Evolutionary conservation across 2,888 invertebrate genomes (phyloP).

Genomic region (Loripinus fragilis): DNA sequence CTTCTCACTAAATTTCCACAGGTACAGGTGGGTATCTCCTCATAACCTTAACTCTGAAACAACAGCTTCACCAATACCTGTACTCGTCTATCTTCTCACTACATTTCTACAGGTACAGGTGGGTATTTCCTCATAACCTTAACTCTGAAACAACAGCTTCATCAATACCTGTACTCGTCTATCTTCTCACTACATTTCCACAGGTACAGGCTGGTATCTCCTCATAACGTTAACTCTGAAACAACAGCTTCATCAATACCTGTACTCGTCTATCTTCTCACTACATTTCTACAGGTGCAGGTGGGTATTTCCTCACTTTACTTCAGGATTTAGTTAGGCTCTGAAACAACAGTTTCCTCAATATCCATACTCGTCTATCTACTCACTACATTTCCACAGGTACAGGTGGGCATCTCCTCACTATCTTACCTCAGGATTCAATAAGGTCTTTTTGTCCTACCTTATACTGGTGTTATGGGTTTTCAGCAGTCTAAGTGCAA

Average conservation of each 20-base stretch:
- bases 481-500: no score
- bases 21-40: neutral
- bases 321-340: no score
- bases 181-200: constrained; percentile 57
- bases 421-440: constrained; percentile 67
- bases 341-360: constrained; percentile 69
- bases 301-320: no score
- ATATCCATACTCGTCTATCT: constrained; percentile 66
- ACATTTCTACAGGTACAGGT: no score
- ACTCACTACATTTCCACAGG: constrained; percentile 53
- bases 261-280: constrained; percentile 63
- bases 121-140: no score
- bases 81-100: no score
- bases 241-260: constrained; percentile 70
- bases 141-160: constrained; percentile 71
- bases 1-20: neutral
- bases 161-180: constrained; percentile 66
- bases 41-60: no score
- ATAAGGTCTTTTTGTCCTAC: no score
- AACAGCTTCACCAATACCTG: constrained; percentile 69
- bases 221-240: constrained; percentile 69
- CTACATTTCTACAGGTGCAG: constrained; percentile 58
- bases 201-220: constrained; percentile 62
- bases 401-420: constrained; percentile 67
- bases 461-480: no score